Evolutionary conservation across 2,888 invertebrate species (phyloP).

Genomic region (Mactromeris polynyma): DNA sequence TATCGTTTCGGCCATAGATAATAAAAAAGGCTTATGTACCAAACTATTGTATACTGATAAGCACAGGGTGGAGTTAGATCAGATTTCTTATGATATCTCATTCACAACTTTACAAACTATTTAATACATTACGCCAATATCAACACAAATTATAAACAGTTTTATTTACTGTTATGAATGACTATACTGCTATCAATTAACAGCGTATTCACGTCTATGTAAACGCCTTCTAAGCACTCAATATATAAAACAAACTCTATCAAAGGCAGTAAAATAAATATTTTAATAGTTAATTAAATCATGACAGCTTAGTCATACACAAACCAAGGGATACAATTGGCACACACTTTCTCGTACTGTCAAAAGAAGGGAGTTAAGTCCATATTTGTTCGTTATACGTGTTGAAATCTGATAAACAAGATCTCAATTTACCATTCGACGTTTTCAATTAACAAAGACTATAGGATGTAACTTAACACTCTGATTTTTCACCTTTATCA

Average conservation of each 20-base stretch:
- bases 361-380: background rate
- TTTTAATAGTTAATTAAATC: background rate
- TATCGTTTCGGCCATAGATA: too few relatives aligned
- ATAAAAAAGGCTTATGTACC: too few relatives aligned
- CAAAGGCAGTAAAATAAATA: background rate
- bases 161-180: background rate
- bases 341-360: too few relatives aligned
- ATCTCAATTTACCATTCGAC: background rate
- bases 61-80: background rate
- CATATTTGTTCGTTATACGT: background rate
- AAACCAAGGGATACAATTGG: background rate
- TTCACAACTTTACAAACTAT: background rate
- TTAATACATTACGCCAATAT: background rate
- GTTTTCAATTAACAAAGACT: constrained; percentile 3
- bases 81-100: background rate
- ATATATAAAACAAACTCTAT: background rate
- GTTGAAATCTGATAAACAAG: background rate
- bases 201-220: background rate
- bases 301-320: background rate
- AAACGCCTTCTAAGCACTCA: background rate
- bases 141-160: background rate
- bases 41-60: too few relatives aligned
- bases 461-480: background rate
- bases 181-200: background rate
- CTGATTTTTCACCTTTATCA: background rate